A percentile compares a stretch with the other conserved stretches of the same genome.
These are phyloP conservation scores for Zaprionus vittiger DNA, from an alignment of 1,140 invertebrate species.

Conservation along the genomic window DNA sequence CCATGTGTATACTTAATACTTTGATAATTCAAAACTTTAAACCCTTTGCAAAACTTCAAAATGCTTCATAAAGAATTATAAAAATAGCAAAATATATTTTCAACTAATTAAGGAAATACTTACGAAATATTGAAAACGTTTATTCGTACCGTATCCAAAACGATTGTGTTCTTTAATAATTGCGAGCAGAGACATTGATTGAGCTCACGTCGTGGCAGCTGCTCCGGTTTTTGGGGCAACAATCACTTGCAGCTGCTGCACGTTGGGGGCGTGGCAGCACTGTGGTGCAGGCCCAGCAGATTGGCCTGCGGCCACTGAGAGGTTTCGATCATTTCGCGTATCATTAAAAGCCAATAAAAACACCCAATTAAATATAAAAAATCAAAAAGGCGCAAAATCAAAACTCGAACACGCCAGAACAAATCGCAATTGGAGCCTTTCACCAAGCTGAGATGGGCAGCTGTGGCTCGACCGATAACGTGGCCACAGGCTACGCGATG, in stretches of 20 bases:
- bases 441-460: slow-evolving; percentile 43
- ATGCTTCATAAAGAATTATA: not conserved
- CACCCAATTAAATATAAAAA: slow-evolving; percentile 80
- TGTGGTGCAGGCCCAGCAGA: slow-evolving; percentile 43
- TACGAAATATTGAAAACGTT: not conserved
- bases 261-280: slow-evolving; percentile 61
- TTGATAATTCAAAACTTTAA: too few relatives aligned
- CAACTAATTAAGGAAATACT: not conserved
- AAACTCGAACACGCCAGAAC: slow-evolving; percentile 61
- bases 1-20: too few relatives aligned
- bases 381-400: slow-evolving; percentile 19
- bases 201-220: slow-evolving; percentile 70
- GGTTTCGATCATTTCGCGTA: slow-evolving; percentile 81
- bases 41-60: too few relatives aligned
- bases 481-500: slow-evolving; percentile 26
- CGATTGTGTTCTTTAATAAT: slow-evolving; percentile 58
- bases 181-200: slow-evolving; percentile 61
- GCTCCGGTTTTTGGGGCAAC: slow-evolving; percentile 63
- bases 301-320: slow-evolving; percentile 56
- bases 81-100: not conserved
- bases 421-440: slow-evolving; percentile 81
- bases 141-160: slow-evolving; percentile 6
- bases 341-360: slow-evolving; percentile 83
- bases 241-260: slow-evolving; percentile 58
- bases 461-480: slow-evolving; percentile 13